Evolutionary conservation across 2,113 vertebrate genomes (phyloP).

Genomic region (Neodontobutis hainanensis): DNA sequence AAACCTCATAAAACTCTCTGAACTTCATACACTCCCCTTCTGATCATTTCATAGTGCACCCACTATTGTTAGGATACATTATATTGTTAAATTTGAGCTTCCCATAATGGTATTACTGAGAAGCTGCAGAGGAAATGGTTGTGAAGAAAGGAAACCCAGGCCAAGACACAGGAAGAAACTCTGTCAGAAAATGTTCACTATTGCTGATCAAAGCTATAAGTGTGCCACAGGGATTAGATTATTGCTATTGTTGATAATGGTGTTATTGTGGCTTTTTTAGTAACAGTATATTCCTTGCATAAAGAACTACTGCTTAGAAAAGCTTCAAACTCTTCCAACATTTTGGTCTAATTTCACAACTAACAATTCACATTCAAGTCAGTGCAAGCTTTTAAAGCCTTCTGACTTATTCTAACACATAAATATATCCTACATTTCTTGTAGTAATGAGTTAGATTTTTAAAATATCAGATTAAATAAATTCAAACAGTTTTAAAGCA

Average conservation of each 20-base stretch:
- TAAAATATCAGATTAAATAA: not conserved
- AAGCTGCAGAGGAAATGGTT: slow-evolving; percentile 5
- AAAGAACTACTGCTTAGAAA: no score
- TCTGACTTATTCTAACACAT: no score
- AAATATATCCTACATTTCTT: no score
- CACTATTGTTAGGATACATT: not conserved
- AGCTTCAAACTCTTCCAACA: no score
- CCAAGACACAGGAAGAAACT: slow-evolving; percentile 35
- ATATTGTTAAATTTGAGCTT: not conserved
- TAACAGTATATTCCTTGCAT: no score
- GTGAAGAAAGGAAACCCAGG: slow-evolving; percentile 38
- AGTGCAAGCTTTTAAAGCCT: not conserved
- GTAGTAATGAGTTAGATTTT: not conserved
- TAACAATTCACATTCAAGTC: not conserved
- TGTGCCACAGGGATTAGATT: not conserved
- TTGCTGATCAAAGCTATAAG: slow-evolving; percentile 1
- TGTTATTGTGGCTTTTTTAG: no score
- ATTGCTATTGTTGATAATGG: no score
- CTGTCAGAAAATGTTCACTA: slow-evolving; percentile 23
- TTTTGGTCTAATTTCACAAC: no score
- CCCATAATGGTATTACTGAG: not conserved
- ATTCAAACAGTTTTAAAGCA: not conserved
- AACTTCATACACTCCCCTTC: slow-evolving; percentile 29
- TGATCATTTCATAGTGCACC: slow-evolving; percentile 28
- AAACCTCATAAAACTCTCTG: slow-evolving; percentile 57